A percentile compares a stretch with the other conserved stretches of the same genome.
These are phyloP conservation scores for Drosophila paulistorum DNA, from an alignment of 1,140 invertebrate species.

Conservation along the genomic window DNA sequence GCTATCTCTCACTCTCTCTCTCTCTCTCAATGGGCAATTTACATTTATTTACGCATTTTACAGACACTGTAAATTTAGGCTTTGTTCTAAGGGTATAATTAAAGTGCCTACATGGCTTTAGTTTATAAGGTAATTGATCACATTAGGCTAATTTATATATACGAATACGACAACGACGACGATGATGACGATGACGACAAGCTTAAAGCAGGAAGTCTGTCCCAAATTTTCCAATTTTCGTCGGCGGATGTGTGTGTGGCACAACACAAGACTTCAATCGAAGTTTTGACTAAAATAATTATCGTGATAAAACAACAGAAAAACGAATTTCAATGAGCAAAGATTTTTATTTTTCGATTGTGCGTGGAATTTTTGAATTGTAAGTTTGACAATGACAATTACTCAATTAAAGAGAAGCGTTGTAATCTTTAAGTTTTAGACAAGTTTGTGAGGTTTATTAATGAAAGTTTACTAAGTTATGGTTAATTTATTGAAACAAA, in stretches of 20 bases:
- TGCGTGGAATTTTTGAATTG: neutral
- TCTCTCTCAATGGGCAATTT: slow-evolving; percentile 39
- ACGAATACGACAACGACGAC: neutral
- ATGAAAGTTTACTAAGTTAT: too few relatives aligned
- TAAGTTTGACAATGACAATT: too few relatives aligned
- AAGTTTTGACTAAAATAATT: neutral
- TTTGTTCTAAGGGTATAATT: slow-evolving; percentile 69
- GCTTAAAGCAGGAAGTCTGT: slow-evolving; percentile 53
- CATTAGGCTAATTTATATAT: slow-evolving; percentile 59
- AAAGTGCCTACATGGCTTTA: slow-evolving; percentile 53
- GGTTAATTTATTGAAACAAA: neutral
- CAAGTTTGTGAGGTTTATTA: too few relatives aligned
- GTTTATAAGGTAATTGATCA: slow-evolving; percentile 52
- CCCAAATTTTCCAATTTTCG: slow-evolving; percentile 38
- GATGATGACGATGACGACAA: neutral
- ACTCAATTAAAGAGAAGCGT: too few relatives aligned
- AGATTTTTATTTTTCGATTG: neutral
- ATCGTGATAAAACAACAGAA: neutral
- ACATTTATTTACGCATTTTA: slow-evolving; percentile 43
- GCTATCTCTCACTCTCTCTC: neutral
- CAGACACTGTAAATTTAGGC: slow-evolving; percentile 41
- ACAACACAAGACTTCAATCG: neutral
- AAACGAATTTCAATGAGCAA: neutral
- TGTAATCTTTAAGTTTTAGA: too few relatives aligned
- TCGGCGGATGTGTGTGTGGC: slow-evolving; percentile 5